Conservation (phyloP, 2,797 vertebrate species). For the Tragelaphus oryx region DNA sequence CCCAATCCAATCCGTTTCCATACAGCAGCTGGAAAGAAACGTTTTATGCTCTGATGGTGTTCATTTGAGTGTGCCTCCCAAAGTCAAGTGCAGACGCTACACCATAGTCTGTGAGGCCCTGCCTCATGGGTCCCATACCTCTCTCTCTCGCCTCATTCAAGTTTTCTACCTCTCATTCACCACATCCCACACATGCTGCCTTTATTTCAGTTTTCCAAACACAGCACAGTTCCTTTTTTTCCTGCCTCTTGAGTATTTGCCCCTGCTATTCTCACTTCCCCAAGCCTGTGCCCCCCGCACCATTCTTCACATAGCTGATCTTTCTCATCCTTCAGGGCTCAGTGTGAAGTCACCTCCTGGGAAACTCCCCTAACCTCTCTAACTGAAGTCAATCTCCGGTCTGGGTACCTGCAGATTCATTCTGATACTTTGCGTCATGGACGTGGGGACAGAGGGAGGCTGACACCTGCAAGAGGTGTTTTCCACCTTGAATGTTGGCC, state of each 20-base stretch:
- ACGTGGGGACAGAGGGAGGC: no score
- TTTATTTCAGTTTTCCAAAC: neutral
- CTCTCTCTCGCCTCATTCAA: neutral
- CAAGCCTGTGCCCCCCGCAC: rapidly evolving
- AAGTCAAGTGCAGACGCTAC: neutral
- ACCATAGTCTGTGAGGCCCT: no score
- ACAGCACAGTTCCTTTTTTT: neutral
- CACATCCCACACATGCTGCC: neutral
- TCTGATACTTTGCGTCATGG: neutral
- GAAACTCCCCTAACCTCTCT: neutral
- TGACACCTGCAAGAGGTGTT: neutral
- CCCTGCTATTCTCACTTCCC: neutral
- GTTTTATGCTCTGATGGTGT: neutral
- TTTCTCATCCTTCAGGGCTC: neutral
- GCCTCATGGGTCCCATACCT: neutral
- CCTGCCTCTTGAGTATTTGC: neutral
- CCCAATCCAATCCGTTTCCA: neutral
- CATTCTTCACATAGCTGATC: neutral
- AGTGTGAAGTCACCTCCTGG: neutral
- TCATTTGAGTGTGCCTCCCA: neutral
- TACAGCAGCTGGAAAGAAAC: neutral
- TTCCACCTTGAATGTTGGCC: neutral
- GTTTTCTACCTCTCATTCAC: neutral
- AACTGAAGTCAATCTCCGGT: neutral
- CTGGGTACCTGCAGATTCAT: neutral